phyloP scores from a whole-genome alignment of 2,797 vertebrate species.

The Macrochelys suwanniensis region DNA sequence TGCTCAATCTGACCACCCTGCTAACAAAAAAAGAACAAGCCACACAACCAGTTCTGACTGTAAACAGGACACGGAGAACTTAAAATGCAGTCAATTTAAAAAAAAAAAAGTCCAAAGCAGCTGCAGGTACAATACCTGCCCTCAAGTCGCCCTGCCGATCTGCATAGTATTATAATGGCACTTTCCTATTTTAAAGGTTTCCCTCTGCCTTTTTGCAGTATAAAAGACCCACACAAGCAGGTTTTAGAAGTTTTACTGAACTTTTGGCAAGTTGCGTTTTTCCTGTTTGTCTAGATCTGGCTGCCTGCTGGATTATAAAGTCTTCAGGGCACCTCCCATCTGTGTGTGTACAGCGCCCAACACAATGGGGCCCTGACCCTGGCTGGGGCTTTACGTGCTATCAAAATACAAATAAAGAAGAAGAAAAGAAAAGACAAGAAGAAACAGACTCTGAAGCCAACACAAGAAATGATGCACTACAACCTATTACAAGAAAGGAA shows the following conservation, averaged over 20 bases:
- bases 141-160: background rate
- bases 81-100: background rate
- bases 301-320: background rate
- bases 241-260: background rate
- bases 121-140: background rate
- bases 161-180: background rate
- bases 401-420: accelerated
- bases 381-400: background rate
- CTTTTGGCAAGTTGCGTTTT: background rate
- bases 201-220: background rate
- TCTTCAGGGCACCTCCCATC: background rate
- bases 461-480: accelerated
- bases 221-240: background rate
- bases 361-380: background rate
- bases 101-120: background rate
- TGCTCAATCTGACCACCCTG: background rate
- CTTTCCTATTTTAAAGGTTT: background rate
- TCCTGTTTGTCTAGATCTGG: background rate
- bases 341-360: background rate
- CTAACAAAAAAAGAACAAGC: background rate
- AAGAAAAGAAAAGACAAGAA: background rate
- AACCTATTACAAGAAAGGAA: background rate
- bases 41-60: background rate
- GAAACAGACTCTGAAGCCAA: accelerated
- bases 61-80: background rate